Base-by-base conservation (phyloP, 2,797 vertebrate species). In the Peromyscus melanophrys region DNA sequence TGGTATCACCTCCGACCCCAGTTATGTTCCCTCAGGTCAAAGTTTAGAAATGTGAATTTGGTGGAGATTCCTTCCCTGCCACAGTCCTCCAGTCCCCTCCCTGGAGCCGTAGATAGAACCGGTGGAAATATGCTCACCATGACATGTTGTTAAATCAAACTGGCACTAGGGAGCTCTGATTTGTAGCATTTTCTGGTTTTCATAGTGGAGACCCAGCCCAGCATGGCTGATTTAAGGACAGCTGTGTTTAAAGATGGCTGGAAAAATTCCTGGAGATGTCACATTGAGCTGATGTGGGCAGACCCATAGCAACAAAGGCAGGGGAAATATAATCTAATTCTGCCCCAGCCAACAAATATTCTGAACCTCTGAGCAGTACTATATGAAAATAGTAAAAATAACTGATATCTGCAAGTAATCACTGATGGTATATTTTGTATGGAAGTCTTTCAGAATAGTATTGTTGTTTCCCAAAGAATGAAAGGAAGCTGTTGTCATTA, bases 31-130 rank as follows among this genome's bases (percentile, higher is more conserved):
- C 34, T 95, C n/a, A 6, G 63, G 90, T 76, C 34, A 91, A 52
- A 29, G 76, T 46, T 94, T 81, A 85, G 89, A 95, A 97, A 67
- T 29, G 46, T 92, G 59, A 94, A 34, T 67, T 94, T 65, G 57
- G 77, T n/a, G 34, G 61, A 73, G 7, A 2, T 27, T 83, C 17
- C 90, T 23, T 94, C 57, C 67, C 69, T 4, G 55, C 25, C 29
- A 19, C 29, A 78, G 61, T 4, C 61, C 63, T 63, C 4, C 0
- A n/a, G 27, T 71, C 1, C 0, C 34, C n/a, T 67, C 49, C 34
- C 43, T 37, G 46, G 76, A 92, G 52, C 14, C 89, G 63, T 34
- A 92, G 29, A 49, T 75, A 37, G 65, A 25, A 16, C 55, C 14
- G 27, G 81, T 9, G 82, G 37, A 93, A 83, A 94, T 90, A 49